These are phyloP conservation scores for Pangasius larnaudii DNA, from an alignment of 2,797 vertebrate species.

Conservation along the genomic window DNA sequence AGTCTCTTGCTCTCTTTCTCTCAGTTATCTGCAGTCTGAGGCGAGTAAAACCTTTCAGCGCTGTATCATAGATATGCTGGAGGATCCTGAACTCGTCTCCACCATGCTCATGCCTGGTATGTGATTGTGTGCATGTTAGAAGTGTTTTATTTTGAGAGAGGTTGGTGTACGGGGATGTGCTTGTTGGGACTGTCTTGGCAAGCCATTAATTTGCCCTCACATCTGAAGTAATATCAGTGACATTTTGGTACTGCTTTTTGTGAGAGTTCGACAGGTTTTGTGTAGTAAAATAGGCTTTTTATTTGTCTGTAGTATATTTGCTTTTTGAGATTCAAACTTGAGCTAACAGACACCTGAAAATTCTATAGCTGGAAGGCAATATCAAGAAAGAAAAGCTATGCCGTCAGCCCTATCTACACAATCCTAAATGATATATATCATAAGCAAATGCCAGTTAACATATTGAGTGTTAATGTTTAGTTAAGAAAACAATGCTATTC, in stretches of 20 bases:
- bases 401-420: background rate
- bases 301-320: background rate
- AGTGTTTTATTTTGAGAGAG: background rate
- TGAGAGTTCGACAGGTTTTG: background rate
- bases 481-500: background rate
- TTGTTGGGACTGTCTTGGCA: background rate
- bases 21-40: constrained; percentile 88
- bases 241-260: background rate
- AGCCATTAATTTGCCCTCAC: background rate
- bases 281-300: background rate
- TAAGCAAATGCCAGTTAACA: background rate
- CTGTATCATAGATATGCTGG: constrained; percentile 85
- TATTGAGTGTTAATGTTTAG: background rate
- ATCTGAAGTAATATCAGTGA: background rate
- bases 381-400: background rate
- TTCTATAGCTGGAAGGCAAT: background rate
- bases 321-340: background rate
- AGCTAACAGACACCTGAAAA: background rate
- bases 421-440: background rate
- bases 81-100: constrained; percentile 87
- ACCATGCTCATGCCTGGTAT: constrained; percentile 94
- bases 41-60: constrained; percentile 91
- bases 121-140: constrained; percentile 9
- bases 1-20: background rate
- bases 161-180: background rate